phyloP scores from a whole-genome alignment of 2,888 invertebrate species.

The Mesoligia furuncula region DNA sequence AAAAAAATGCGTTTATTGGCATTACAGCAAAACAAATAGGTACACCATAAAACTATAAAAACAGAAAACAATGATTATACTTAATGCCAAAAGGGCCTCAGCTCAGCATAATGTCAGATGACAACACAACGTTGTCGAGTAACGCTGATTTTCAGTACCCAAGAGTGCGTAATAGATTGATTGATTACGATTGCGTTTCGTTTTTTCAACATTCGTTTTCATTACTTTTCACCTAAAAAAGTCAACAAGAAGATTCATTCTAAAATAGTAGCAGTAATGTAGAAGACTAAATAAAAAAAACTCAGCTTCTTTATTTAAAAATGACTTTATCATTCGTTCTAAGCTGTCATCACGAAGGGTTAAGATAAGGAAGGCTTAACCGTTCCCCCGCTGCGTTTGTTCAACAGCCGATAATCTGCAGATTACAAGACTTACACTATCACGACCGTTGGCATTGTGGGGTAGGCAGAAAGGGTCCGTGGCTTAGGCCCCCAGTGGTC shows the following conservation, averaged over 20 bases:
- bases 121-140: too few relatives aligned
- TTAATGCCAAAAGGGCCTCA: too few relatives aligned
- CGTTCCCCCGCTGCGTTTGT: slow-evolving; percentile 50
- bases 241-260: background rate
- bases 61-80: background rate
- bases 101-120: too few relatives aligned
- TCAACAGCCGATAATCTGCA: slow-evolving; percentile 58
- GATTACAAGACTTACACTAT: slow-evolving; percentile 62
- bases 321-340: slow-evolving; percentile 14
- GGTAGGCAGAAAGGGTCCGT: slow-evolving; percentile 40
- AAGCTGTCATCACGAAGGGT: slow-evolving; percentile 58
- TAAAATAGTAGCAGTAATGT: background rate
- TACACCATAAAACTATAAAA: too few relatives aligned
- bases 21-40: too few relatives aligned
- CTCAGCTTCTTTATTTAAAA: slow-evolving; percentile 33
- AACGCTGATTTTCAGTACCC: too few relatives aligned
- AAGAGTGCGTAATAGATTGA: too few relatives aligned
- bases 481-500: too few relatives aligned
- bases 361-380: slow-evolving; percentile 58
- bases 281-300: background rate
- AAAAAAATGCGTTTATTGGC: too few relatives aligned
- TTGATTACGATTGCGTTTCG: too few relatives aligned
- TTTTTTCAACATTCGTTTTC: background rate
- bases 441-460: slow-evolving; percentile 29
- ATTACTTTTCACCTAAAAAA: background rate